These are phyloP conservation scores for Amblyjoppa proteus DNA, from an alignment of 2,888 invertebrate species.

Conservation along the genomic window DNA sequence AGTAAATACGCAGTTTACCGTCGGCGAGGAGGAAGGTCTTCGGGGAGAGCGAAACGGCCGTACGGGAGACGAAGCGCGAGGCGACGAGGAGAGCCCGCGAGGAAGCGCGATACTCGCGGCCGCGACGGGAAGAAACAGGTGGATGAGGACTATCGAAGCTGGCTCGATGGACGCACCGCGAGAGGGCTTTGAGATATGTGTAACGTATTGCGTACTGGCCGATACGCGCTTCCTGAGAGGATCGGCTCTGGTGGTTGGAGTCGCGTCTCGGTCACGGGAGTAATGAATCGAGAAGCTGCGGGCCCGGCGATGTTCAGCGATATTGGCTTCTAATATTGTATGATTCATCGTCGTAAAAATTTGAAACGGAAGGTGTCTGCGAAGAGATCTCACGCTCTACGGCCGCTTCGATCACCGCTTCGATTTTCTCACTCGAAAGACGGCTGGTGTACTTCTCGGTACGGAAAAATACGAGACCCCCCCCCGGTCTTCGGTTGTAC, in stretches of 20 bases:
- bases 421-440: conserved; percentile 57
- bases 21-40: conserved; percentile 24
- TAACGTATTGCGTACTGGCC: conserved; percentile 27
- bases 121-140: conserved; percentile 50
- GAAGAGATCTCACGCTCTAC: conserved; percentile 62
- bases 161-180: conserved; percentile 19
- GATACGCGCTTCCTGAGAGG: neutral
- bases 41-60: conserved; percentile 43
- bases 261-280: neutral
- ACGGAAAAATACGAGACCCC: conserved; percentile 53
- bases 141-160: conserved; percentile 61
- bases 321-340: conserved; percentile 25
- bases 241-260: neutral
- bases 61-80: conserved; percentile 42
- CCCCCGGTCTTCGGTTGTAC: conserved; percentile 52
- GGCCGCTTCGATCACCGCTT: conserved; percentile 24
- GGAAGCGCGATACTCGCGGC: conserved; percentile 56
- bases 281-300: conserved; percentile 14
- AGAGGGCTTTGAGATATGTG: conserved; percentile 29
- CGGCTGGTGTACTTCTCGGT: conserved; percentile 26
- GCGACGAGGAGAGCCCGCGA: conserved; percentile 24
- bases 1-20: conserved; percentile 76
- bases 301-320: conserved; percentile 1
- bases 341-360: neutral
- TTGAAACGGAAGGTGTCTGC: conserved; percentile 7